phyloP scores from a whole-genome alignment of 1,140 invertebrate genomes.

The Rhopalosiphum padi region DNA sequence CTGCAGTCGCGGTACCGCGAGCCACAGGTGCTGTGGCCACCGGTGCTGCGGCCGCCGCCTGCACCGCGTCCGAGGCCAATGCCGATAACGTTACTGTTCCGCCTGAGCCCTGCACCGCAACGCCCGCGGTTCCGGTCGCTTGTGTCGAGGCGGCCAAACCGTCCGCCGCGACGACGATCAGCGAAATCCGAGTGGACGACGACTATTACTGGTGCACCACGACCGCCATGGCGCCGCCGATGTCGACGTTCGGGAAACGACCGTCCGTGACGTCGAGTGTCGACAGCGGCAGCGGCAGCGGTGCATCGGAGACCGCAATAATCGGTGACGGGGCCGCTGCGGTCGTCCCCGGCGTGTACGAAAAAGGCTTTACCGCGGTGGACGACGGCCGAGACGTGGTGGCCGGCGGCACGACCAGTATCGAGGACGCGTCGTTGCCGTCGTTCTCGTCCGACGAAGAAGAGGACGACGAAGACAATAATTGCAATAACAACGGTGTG shows the following conservation, averaged over 20 bases:
- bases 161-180: neutral
- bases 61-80: neutral
- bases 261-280: neutral
- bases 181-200: constrained; percentile 21
- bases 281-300: neutral
- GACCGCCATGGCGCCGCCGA: neutral
- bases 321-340: too few species aligned
- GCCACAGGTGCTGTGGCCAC: too few species aligned
- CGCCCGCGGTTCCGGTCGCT: neutral
- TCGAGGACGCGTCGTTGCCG: constrained; percentile 35
- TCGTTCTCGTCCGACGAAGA: constrained; percentile 19
- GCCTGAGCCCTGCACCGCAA: neutral
- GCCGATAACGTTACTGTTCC: neutral
- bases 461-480: neutral
- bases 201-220: constrained; percentile 41
- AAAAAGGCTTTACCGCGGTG: neutral
- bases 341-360: neutral
- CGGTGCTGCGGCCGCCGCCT: neutral
- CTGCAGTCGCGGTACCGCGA: neutral
- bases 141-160: neutral
- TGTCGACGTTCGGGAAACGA: constrained; percentile 28
- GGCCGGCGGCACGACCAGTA: neutral
- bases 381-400: neutral
- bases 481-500: neutral
- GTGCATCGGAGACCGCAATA: too few species aligned